phyloP scores from a whole-genome alignment of 2,113 vertebrate genomes.

The Muscicapa adusta region DNA sequence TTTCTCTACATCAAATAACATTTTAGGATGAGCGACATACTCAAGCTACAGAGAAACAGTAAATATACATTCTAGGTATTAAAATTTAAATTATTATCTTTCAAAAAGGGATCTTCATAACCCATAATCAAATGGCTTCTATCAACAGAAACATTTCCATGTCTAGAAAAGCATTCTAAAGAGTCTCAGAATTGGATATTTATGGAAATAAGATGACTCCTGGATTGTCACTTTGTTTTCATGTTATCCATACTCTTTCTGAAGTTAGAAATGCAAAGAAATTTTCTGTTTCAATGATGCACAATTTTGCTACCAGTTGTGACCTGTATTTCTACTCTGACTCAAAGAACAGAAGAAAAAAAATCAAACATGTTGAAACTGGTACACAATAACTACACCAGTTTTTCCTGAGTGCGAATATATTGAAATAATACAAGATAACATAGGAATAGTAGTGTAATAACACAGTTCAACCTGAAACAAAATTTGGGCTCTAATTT shows the following conservation, averaged over 20 bases:
- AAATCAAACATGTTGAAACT: not conserved
- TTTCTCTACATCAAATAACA: constrained; percentile 50
- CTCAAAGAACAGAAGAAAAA: not conserved
- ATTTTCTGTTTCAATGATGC: not conserved
- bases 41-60: constrained; percentile 35
- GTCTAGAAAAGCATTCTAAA: constrained; percentile 14
- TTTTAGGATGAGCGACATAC: constrained; percentile 6
- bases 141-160: constrained; percentile 12
- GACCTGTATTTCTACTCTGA: not conserved
- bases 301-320: not conserved
- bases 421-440: not conserved
- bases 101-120: constrained; percentile 36
- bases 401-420: not conserved
- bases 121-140: constrained; percentile 38
- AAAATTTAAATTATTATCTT: constrained; percentile 49
- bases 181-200: constrained; percentile 26
- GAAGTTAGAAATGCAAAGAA: constrained; percentile 25
- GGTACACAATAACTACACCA: not conserved
- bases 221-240: constrained; percentile 43
- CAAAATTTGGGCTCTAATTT: not conserved
- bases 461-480: not conserved
- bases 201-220: constrained; percentile 41
- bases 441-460: not conserved
- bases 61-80: constrained; percentile 44
- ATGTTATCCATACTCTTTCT: not conserved